Base-by-base conservation (phyloP, 2,113 vertebrate genomes). In the Drymodes brunneopygia region DNA sequence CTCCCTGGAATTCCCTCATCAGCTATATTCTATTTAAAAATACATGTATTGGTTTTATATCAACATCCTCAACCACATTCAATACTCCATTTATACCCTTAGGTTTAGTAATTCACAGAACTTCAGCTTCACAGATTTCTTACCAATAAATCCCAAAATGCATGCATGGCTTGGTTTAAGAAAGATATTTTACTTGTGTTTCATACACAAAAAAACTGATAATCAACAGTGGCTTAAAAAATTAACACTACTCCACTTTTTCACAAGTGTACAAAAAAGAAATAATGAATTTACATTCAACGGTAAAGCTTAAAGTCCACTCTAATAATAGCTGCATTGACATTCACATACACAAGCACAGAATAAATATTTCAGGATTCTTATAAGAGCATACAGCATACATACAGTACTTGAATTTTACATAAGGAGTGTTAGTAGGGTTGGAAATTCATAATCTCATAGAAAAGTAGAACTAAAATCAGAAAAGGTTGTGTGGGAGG, bases 261-360 rank as follows among this genome's bases (percentile, higher is more conserved):
- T 86, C 98, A 98, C 98, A 97, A 97, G 97, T 98, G 97, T 98
- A 98, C 98, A 98, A 98, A 96, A 98, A 98, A 97, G 96, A 98
- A 98, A 98, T 81, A 96, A 98, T 97, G 97, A 84, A 96, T 97
- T 98, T 98, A 98, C 98, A 98, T 98, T 98, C 98, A 98, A 98
- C 97, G 42, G 97, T 98, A 98, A 98, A 98, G 98, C 97, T 98
- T 98, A 97, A 98, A 97, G 93, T 98, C 95, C 98, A 98, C 97
- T 97, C 98, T 98, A 98, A 97, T 98, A 98, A 98, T 98, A 98
- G 96, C 95, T 98, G 97, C 97, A 98, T 97, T 97, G 98, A 98
- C 98, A 98, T 98, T 98, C 98, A 98, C 98, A 98, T 98, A 98
- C 98, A 98, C 98, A 98, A 98, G 98, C 98, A 98, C 98, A 96